phyloP scores from a whole-genome alignment of 2,797 vertebrate species.

The Falco concolor region DNA sequence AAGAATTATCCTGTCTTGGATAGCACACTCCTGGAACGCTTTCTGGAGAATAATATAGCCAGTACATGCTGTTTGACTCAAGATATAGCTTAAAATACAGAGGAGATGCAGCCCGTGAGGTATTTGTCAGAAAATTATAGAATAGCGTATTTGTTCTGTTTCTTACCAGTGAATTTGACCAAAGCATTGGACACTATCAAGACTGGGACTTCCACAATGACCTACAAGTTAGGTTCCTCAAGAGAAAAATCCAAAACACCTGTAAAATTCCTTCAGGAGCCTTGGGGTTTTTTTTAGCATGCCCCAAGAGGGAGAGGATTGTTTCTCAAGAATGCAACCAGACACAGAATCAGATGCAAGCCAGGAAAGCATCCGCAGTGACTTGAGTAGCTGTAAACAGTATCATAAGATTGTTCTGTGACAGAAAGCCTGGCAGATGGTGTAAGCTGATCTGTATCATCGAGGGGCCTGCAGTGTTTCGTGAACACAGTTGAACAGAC shows the following conservation, averaged over 20 bases:
- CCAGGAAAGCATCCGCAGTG: not conserved
- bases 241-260: not conserved
- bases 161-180: not conserved
- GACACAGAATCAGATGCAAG: not conserved
- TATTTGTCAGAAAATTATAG: not conserved
- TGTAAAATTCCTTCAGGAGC: not conserved
- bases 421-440: not conserved
- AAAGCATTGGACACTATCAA: not conserved
- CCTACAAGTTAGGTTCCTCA: not conserved
- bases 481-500: not conserved
- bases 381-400: not conserved
- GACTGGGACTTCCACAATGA: not conserved
- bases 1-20: not conserved
- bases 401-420: not conserved
- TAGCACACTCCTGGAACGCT: not conserved
- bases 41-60: not conserved
- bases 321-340: not conserved
- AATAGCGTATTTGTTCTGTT: not conserved
- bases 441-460: not conserved
- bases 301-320: not conserved
- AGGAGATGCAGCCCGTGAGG: not conserved
- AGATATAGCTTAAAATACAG: not conserved
- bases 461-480: not conserved
- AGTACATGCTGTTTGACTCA: not conserved
- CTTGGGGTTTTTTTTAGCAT: not conserved